Base-by-base conservation (phyloP, 2,888 invertebrate species). In the Drosophila seclusa region DNA sequence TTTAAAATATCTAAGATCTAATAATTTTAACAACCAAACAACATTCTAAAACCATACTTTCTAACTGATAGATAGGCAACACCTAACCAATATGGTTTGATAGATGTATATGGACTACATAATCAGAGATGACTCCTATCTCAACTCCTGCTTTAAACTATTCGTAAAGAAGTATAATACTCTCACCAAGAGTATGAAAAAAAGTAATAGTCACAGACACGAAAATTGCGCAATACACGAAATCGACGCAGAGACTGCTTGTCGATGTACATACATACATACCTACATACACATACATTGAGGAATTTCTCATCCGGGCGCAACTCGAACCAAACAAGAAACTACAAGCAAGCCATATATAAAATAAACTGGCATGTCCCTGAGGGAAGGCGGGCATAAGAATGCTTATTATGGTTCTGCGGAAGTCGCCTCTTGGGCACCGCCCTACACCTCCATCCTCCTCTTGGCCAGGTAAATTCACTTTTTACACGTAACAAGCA, bases 401-500 rank as follows among this genome's bases (percentile, higher is more conserved):
- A 71, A 50, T 60, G 66, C 62, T 66, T 78, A 64, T 62, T 67
- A 58, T 42, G 69, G 63, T 52, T 62, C 62, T 45, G 53, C 63
- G 78, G 74, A 78, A 78, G 69, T 78, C 63, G 52, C 57, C 68
- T 62, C 78, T 70, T 76, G 75, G 62, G 69, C 48, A 31, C 54
- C 38, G 29, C 18, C 57, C 13, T 45, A 16, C 24, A 8, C 2
- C 24, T 2, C 45, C 45, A 45, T 7, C n/a, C 5, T 34, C 18
- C 21, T 29, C 11, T 2, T 27, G 63, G 34, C 61, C 66, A 55
- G 57, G 64, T 65, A 65, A 72, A 79, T 84, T 84, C 74, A 82
- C 85, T 84, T 82, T 79, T 84, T 83, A 75, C 84, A 78, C 74
- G 74, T 83, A 77, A 85, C 73, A 77, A 77, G 70, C 72, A 60